phyloP scores from a whole-genome alignment of 2,797 vertebrate genomes.

The Leucoraja ocellata region DNA sequence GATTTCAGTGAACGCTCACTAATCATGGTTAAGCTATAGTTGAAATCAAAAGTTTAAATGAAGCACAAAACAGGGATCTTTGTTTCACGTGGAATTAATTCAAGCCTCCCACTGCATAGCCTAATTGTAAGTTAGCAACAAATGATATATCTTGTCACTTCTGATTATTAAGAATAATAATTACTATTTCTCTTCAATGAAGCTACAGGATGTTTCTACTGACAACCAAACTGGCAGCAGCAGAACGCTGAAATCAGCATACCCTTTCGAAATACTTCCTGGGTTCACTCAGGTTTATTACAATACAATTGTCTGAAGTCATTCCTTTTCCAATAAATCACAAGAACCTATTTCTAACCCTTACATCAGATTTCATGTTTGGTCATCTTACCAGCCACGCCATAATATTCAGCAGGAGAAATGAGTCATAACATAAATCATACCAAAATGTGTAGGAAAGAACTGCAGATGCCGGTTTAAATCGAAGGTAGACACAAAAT shows the following conservation, averaged over 20 bases:
- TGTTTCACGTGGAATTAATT: not conserved
- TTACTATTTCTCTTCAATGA: constrained; percentile 8
- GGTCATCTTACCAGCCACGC: not conserved
- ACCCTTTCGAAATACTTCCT: not conserved
- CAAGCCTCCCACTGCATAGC: not conserved
- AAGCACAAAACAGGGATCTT: not conserved
- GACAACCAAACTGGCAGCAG: not conserved
- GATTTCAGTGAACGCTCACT: too few species aligned
- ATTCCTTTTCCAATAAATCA: not conserved
- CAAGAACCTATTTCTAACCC: not conserved
- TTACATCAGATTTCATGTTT: not conserved
- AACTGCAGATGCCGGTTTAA: not conserved
- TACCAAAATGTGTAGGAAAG: not conserved
- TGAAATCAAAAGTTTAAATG: not conserved
- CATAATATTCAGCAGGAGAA: not conserved
- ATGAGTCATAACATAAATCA: not conserved
- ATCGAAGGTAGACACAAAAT: too few species aligned
- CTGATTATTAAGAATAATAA: not conserved
- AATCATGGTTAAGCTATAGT: too few species aligned
- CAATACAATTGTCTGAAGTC: not conserved
- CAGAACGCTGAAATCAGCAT: not conserved
- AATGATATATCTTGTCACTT: not conserved
- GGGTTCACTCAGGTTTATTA: not conserved
- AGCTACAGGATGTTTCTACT: not conserved
- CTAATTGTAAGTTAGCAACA: not conserved